Evolutionary conservation across 2,888 invertebrate species (phyloP), one percentile per base, ranked within the genome.

Genomic region (Pharmacophagus antenor): DNA sequence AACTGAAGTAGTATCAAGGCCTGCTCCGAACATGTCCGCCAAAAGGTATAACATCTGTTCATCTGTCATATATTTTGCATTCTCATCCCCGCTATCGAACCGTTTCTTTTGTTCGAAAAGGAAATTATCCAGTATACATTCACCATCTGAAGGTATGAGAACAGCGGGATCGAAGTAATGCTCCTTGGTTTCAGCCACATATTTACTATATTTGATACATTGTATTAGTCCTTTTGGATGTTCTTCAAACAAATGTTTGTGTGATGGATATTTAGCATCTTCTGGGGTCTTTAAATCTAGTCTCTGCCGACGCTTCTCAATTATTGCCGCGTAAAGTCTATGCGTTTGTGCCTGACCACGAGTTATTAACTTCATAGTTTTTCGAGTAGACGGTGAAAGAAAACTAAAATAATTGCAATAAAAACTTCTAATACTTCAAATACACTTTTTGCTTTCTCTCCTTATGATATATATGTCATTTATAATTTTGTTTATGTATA

Each of bases 1-100:
- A 0, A 95, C 93, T 58, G 95, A 83, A 0, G 96, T 95, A 0
- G 97, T 97, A 70, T 97, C 97, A 54, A 96, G 92, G 4, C 96
- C 96, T 15, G 97, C 97, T 0, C 97, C 96, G 73, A 96, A 96
- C 73, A 97, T 88, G 80, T 97, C 97, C 2, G 95, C 95, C 62
- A 97, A 76, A 25, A 97, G 86, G 77, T 94, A 95, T 67, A 93
- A 84, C 72, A 96, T 85, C 74, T 97, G 97, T 56, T 92, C 91
- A 66, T 93, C 91, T 17, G 88, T 93, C 73, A 94, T 94, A 67
- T 92, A 92, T 55, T 79, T 76, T n/a, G 85, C 81, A 4, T 79
- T 74, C 6, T 84, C 85, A 47, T 92, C 88, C 1, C 77, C 74
- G 54, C 67, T 82, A 53, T 79, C 83, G 64, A 79, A 83, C 62